Evolutionary conservation across 2,113 vertebrate species (phyloP), one percentile per base, ranked within the genome.

Genomic region (Tor tambroides): DNA sequence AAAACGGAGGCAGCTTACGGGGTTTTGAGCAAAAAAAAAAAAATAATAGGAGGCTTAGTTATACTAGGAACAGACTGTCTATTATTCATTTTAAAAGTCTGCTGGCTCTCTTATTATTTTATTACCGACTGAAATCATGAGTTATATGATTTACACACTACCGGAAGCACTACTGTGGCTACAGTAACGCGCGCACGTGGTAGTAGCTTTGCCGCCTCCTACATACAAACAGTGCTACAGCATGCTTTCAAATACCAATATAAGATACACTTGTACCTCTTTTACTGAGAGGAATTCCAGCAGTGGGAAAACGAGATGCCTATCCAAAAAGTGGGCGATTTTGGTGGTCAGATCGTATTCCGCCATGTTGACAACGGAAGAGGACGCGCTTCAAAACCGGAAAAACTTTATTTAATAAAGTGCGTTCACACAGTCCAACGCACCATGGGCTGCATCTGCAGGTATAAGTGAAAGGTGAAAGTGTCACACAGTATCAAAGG

Each of bases 221-320:
- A 59, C 9, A 35, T 15, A 72, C 28, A 74, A 23, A 23, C n/a
- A 46, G 10, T 59, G 2, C 12, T 1, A n/a, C 9, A 80, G 3
- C 19, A 75, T 23, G 2, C 8, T 2, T 56, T 83, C 1, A 19
- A 23, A 14, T 1, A 35, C 12, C 38, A 74, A 59, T 56, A 6
- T 12, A 63, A 81, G 7, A 26, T 80, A 1, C 63, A 41, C 0
- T 93, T 67, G 6, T 90, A 98, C 98, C 97, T 97, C 97, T 92
- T 99, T 99, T 3, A 98, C 98, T 4, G 98, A 98, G 17, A 99
- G 94, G 88, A 99, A 99, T 91, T 99, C 98, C 59, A 99, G 92
- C 79, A 99, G 91, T 9, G 98, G 98, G 89, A 99, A 98, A 80
- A 99, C 98, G 28, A 99, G 87, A 86, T 99, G 98, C 76, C 98